Evolutionary conservation across 2,113 vertebrate genomes (phyloP).

Genomic region (Rhabdomys dilectus): DNA sequence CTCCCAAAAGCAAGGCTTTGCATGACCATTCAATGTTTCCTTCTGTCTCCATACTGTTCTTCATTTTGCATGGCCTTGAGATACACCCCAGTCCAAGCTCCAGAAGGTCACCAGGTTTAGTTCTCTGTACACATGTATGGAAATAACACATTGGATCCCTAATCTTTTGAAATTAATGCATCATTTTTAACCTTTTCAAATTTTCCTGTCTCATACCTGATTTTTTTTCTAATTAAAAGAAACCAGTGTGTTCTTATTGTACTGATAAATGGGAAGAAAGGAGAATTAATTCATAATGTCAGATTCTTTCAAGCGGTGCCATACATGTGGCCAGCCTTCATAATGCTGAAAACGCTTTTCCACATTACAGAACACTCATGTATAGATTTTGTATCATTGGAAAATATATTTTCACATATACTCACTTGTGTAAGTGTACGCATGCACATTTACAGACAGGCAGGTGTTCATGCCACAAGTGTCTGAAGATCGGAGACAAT

Average conservation of each 20-base stretch:
- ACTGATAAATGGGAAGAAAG: background rate
- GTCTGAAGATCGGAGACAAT: background rate
- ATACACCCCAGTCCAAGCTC: background rate
- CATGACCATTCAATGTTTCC: background rate
- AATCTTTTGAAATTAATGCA: background rate
- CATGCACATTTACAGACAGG: too few species aligned
- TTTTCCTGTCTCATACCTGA: background rate
- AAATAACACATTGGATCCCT: background rate
- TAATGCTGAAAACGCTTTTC: background rate
- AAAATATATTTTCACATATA: background rate
- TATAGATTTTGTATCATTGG: conserved; percentile 13
- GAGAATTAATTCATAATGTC: background rate
- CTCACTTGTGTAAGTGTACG: background rate
- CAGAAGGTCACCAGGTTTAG: background rate
- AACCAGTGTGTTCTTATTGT: background rate
- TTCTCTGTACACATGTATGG: rapidly evolving
- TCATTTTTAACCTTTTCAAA: background rate
- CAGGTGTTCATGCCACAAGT: background rate
- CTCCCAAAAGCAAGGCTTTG: background rate
- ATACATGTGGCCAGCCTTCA: background rate
- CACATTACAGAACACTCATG: background rate
- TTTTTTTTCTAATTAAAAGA: conserved; percentile 32
- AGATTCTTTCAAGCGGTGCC: background rate
- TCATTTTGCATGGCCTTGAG: rapidly evolving
- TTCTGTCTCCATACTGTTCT: background rate